phyloP scores from a whole-genome alignment of 2,113 vertebrate species.

The Eira barbara region DNA sequence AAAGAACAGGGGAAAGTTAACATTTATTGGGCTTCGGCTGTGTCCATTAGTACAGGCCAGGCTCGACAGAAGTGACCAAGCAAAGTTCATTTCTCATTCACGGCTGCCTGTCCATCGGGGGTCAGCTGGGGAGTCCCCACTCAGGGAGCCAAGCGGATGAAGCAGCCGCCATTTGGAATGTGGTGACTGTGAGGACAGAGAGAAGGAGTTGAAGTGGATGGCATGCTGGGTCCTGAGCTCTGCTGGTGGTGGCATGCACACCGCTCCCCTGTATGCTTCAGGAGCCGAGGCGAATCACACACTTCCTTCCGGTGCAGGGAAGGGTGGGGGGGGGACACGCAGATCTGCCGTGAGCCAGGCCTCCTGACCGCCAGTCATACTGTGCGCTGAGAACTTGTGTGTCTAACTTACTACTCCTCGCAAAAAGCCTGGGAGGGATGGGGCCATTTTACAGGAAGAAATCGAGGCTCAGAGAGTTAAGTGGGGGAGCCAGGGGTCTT shows the following conservation, averaged over 20 bases:
- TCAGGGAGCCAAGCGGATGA: not conserved
- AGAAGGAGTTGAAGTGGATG: not conserved
- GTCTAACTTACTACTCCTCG: not conserved
- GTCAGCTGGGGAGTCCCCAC: not conserved
- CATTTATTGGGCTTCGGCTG: not conserved
- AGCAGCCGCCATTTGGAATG: not conserved
- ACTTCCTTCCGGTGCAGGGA: not conserved
- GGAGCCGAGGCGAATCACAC: not conserved
- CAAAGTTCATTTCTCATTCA: not conserved
- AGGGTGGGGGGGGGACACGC: accelerated
- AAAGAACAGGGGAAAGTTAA: not conserved
- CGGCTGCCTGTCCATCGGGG: accelerated
- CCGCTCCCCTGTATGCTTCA: not conserved
- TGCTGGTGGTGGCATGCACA: too few relatives aligned
- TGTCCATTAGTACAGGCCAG: not conserved
- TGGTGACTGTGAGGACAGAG: too few relatives aligned
- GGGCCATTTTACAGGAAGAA: not conserved
- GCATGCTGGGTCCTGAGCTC: not conserved
- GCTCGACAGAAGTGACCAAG: not conserved
- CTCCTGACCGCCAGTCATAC: not conserved
- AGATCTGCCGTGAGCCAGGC: not conserved
- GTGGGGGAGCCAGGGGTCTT: not conserved
- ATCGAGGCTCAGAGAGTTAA: not conserved
- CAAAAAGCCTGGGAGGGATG: not conserved
- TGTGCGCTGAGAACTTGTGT: not conserved